Conservation (phyloP, 1,140 invertebrate genomes). For the Hesperophylax magnus region DNA sequence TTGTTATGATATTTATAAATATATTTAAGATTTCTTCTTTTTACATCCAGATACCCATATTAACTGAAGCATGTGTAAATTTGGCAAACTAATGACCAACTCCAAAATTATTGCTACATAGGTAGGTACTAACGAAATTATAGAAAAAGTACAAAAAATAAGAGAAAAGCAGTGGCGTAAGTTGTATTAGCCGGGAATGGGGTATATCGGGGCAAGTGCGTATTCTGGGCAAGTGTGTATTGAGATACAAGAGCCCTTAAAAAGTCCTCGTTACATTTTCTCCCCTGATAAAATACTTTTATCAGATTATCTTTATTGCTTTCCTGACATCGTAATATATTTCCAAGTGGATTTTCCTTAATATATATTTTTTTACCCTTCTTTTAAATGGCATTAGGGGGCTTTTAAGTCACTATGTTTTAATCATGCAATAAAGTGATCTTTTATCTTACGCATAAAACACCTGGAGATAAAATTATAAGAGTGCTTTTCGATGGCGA, state of each 20-base stretch:
- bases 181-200: background rate
- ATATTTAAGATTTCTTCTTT: too few species aligned
- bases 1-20: too few species aligned
- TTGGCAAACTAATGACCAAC: too few species aligned
- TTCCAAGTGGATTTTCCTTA: constrained; percentile 38
- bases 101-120: too few species aligned
- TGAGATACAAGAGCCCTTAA: constrained; percentile 30
- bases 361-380: constrained; percentile 18
- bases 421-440: constrained; percentile 37
- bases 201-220: background rate
- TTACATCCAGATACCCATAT: too few species aligned
- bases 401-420: constrained; percentile 38
- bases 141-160: too few species aligned
- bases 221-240: constrained; percentile 5
- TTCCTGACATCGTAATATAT: constrained; percentile 52
- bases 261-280: constrained; percentile 48
- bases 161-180: background rate
- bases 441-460: constrained; percentile 33
- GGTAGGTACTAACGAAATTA: too few species aligned
- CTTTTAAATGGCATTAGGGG: constrained; percentile 13
- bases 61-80: too few species aligned
- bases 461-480: constrained; percentile 10
- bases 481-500: constrained; percentile 18
- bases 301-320: constrained; percentile 58
- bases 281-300: constrained; percentile 55